These are phyloP conservation scores for Danio rerio DNA, from an alignment of 2,113 vertebrate genomes.

Conservation along the genomic window DNA sequence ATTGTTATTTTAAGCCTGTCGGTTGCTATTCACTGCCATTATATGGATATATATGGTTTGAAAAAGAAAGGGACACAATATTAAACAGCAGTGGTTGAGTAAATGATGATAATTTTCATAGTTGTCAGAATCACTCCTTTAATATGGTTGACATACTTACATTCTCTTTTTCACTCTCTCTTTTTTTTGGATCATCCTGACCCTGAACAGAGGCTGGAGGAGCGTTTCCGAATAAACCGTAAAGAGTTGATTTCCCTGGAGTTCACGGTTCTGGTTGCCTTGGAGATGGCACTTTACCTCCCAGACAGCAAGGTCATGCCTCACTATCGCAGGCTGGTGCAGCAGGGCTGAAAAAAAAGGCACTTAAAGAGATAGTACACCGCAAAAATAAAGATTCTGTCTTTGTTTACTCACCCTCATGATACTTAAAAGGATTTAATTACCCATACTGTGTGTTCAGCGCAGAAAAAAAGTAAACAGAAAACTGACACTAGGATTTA, in stretches of 20 bases:
- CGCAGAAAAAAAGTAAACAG: neutral
- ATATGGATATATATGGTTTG: no score
- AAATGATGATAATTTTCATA: no score
- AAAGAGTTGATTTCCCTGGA: conserved; percentile 92
- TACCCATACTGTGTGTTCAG: neutral
- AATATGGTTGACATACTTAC: neutral
- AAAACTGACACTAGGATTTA: no score
- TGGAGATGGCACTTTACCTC: conserved; percentile 97
- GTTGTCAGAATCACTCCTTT: no score
- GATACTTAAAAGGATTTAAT: no score
- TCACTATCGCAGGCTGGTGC: conserved; percentile 91
- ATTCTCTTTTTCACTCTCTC: neutral
- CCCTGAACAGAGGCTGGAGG: conserved; percentile 88
- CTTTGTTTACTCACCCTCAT: neutral
- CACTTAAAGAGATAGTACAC: neutral
- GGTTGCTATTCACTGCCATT: no score
- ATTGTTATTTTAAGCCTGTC: no score
- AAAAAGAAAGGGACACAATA: no score
- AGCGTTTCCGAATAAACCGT: conserved; percentile 93
- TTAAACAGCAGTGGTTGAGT: no score
- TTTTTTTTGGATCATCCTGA: neutral
- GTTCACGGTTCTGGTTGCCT: conserved; percentile 92
- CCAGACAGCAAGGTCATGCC: conserved; percentile 96
- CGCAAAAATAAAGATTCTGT: neutral
- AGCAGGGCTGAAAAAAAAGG: conserved; percentile 78